phyloP scores from a whole-genome alignment of 2,113 vertebrate species.

The Menidia beryllina region DNA sequence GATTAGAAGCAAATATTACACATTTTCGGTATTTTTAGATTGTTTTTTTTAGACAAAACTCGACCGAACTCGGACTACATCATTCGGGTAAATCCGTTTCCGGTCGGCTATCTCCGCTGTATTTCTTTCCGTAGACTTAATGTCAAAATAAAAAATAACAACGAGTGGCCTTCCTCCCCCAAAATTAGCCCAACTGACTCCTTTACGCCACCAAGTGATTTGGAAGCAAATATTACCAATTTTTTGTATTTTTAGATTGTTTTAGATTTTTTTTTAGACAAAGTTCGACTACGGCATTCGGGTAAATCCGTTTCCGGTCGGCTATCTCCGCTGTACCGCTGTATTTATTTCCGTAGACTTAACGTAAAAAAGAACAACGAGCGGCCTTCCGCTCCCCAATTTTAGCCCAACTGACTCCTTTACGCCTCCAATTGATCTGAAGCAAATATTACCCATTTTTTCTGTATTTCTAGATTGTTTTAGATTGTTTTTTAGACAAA shows the following conservation, averaged over 20 bases:
- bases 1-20: not conserved
- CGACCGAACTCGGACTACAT: constrained; percentile 41
- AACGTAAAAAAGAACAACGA: constrained; percentile 54
- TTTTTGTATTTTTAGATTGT: not conserved
- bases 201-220: not conserved
- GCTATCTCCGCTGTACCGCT: constrained; percentile 76
- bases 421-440: not conserved
- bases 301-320: constrained; percentile 68
- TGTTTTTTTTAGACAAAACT: not conserved
- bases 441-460: not conserved
- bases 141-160: constrained; percentile 63
- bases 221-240: not conserved
- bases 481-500: not conserved
- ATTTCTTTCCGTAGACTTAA: constrained; percentile 51
- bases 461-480: not conserved
- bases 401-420: rapidly evolving
- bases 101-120: constrained; percentile 74
- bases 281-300: constrained; percentile 55
- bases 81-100: constrained; percentile 71
- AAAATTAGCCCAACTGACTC: not conserved
- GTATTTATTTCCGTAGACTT: constrained; percentile 53
- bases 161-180: constrained; percentile 32
- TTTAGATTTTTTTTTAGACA: not conserved
- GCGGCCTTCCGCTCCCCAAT: constrained; percentile 26
- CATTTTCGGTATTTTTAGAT: not conserved